Percentiles rank a stretch among this genome's conserved stretches.
Evolutionary conservation across 2,797 vertebrate species (phyloP).

Genomic region (Furcifer pardalis): DNA sequence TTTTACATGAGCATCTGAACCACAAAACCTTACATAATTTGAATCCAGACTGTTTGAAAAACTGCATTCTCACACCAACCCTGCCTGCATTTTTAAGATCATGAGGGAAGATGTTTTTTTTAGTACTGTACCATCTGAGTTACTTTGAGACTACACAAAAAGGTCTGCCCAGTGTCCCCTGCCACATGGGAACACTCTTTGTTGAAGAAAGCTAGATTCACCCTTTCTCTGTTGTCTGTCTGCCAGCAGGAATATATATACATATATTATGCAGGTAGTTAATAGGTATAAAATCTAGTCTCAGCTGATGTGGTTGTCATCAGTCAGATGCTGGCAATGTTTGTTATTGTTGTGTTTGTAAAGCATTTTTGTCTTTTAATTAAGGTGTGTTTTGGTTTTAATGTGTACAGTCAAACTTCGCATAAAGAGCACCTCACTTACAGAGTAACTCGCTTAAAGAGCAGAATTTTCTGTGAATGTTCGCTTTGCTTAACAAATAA

Average conservation of each 20-base stretch:
- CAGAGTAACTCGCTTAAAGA: no score
- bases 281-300: neutral
- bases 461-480: no score
- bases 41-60: neutral
- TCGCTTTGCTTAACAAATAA: no score
- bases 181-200: neutral
- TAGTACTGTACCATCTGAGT: neutral
- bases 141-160: neutral
- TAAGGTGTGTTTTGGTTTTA: no score
- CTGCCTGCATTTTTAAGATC: neutral
- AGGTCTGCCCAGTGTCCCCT: neutral
- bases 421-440: no score
- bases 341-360: no score
- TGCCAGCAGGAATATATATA: neutral
- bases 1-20: neutral
- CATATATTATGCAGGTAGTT: neutral
- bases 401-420: no score
- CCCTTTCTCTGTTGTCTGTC: neutral
- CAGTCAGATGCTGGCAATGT: no score
- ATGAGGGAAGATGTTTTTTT: neutral
- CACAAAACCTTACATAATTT: neutral
- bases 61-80: neutral
- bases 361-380: no score
- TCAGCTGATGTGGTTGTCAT: neutral
- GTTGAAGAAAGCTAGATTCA: neutral